Percentiles rank a stretch among this genome's conserved stretches.
These are phyloP conservation scores for Ailuropoda melanoleuca DNA, from an alignment of 2,113 vertebrate species.

Conservation along the genomic window DNA sequence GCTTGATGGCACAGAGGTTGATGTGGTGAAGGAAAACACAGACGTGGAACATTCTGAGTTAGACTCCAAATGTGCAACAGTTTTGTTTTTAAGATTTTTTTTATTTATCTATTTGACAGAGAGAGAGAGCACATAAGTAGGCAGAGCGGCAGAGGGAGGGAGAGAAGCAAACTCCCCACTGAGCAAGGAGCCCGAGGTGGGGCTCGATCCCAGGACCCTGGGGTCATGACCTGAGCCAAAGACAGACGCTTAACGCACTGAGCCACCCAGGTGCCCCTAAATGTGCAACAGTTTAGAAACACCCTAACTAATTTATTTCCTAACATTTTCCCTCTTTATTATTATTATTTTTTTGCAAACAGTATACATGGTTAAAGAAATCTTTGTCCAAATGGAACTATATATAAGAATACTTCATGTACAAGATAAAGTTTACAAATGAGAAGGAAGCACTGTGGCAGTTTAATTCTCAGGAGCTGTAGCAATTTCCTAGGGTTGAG, in stretches of 20 bases:
- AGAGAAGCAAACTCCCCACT: background rate
- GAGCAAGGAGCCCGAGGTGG: too few species aligned
- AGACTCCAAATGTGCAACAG: background rate
- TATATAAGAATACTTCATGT: background rate
- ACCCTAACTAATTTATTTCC: background rate
- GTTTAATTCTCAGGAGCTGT: background rate
- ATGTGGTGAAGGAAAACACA: background rate
- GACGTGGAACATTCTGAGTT: background rate
- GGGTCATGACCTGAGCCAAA: background rate
- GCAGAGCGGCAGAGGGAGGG: background rate
- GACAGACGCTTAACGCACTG: background rate
- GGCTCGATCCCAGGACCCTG: background rate
- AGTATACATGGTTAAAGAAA: background rate
- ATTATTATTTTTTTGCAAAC: background rate
- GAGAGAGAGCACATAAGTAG: background rate
- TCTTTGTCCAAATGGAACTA: background rate
- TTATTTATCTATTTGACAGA: too few species aligned
- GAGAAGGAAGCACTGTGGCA: background rate
- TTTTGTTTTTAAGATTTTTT: background rate
- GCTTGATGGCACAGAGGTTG: background rate
- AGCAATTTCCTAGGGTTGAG: background rate
- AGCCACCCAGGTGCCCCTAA: background rate
- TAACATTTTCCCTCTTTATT: background rate
- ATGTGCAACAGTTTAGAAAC: background rate
- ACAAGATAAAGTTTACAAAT: background rate